Conservation (phyloP, 2,797 vertebrate species). For the Potorous gilbertii region DNA sequence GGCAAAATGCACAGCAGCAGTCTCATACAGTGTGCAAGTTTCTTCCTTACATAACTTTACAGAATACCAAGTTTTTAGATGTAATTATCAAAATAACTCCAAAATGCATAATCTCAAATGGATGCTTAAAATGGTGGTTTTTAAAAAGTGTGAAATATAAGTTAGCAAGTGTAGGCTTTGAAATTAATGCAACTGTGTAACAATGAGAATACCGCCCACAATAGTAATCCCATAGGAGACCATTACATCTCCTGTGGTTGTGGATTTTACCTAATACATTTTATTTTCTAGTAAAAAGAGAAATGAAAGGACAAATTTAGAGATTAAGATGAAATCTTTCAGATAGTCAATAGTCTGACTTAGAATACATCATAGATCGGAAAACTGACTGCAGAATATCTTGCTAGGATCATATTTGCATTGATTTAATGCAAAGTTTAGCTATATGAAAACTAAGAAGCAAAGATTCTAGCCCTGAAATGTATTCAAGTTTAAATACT, state of each 20-base stretch:
- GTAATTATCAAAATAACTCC: slow-evolving; percentile 21
- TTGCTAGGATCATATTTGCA: slow-evolving; percentile 68
- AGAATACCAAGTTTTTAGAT: slow-evolving; percentile 22
- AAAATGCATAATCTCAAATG: slow-evolving; percentile 37
- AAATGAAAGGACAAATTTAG: not conserved
- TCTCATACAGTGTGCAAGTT: slow-evolving; percentile 24
- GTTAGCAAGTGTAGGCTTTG: slow-evolving; percentile 29
- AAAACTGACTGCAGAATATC: slow-evolving; percentile 24
- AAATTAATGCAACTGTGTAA: slow-evolving; percentile 48
- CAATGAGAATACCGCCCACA: slow-evolving; percentile 9
- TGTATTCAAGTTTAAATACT: slow-evolving; percentile 70
- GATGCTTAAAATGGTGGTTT: not conserved
- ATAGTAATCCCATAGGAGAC: not conserved
- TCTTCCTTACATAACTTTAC: slow-evolving; percentile 35
- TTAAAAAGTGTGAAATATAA: slow-evolving; percentile 16
- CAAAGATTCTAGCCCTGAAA: slow-evolving; percentile 67
- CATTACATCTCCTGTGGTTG: slow-evolving; percentile 34
- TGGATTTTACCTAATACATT: slow-evolving; percentile 39
- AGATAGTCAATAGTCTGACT: slow-evolving; percentile 54
- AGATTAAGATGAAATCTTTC: slow-evolving; percentile 20
- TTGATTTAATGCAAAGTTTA: slow-evolving; percentile 76
- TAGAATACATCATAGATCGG: slow-evolving; percentile 57
- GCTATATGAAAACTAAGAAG: slow-evolving; percentile 70
- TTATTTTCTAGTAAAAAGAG: slow-evolving; percentile 20
- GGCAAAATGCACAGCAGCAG: slow-evolving; percentile 9